A percentile compares a stretch with the other conserved stretches of the same genome.
Conservation (phyloP, 1,140 invertebrate species). For the Lycorma delicatula region DNA sequence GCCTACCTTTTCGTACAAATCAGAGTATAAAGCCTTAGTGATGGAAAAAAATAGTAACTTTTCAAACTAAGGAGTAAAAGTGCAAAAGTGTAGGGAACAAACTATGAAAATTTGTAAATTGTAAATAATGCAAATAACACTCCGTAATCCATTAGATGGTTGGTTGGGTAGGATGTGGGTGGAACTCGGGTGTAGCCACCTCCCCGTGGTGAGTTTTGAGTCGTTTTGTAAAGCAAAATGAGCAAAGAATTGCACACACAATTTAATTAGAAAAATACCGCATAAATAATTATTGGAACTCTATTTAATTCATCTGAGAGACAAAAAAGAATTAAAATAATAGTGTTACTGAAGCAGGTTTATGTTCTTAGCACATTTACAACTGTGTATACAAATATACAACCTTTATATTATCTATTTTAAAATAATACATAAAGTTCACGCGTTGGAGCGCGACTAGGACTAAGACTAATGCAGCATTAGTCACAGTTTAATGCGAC, state of each 20-base stretch:
- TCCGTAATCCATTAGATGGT: background rate
- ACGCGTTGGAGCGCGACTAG: too few species aligned
- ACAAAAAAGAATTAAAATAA: too few species aligned
- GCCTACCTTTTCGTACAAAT: constrained; percentile 4
- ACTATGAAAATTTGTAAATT: background rate
- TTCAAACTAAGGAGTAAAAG: background rate
- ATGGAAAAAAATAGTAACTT: background rate
- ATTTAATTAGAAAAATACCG: too few species aligned
- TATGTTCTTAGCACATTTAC: too few species aligned
- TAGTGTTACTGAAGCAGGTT: too few species aligned
- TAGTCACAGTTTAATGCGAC: too few species aligned
- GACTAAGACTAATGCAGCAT: too few species aligned
- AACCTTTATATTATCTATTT: too few species aligned
- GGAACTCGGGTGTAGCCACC: constrained; percentile 7
- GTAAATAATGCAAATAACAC: background rate
- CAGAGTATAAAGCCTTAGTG: background rate
- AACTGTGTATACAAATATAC: too few species aligned
- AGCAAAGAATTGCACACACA: constrained; percentile 4
- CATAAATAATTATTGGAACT: too few species aligned
- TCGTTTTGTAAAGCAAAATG: background rate
- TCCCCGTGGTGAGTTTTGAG: constrained; percentile 2
- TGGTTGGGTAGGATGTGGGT: background rate
- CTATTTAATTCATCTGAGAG: too few species aligned
- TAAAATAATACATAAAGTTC: too few species aligned
- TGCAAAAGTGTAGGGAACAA: background rate